A percentile compares a stretch with the other conserved stretches of the same genome.
phyloP scores from a whole-genome alignment of 2,888 invertebrate species.

The Pegoplata infirma region DNA sequence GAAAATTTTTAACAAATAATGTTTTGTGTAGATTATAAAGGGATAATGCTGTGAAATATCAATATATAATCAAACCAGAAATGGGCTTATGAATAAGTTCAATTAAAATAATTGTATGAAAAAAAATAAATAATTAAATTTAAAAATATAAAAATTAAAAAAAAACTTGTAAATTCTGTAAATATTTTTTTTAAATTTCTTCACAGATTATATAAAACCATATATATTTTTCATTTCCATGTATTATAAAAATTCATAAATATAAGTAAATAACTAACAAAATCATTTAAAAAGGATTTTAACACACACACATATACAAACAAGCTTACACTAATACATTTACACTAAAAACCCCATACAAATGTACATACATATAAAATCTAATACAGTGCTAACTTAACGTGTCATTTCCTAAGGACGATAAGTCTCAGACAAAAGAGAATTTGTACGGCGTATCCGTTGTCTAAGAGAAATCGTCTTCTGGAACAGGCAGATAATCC shows the following conservation, averaged over 20 bases:
- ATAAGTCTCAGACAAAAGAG: too few species aligned
- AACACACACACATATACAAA: neutral
- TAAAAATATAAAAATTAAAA: neutral
- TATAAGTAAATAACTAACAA: conserved; percentile 43
- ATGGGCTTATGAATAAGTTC: too few species aligned
- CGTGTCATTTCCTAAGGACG: neutral
- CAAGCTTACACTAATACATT: conserved; percentile 44
- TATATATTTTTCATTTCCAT: neutral
- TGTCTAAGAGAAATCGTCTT: too few species aligned
- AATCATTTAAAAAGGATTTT: conserved; percentile 50
- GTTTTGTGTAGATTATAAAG: too few species aligned
- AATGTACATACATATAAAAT: conserved; percentile 23
- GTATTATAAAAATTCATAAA: conserved; percentile 1
- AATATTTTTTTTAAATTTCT: neutral
- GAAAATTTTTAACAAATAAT: too few species aligned
- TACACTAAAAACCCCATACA: conserved; percentile 12
- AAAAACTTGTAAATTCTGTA: neutral
- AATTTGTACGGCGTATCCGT: too few species aligned
- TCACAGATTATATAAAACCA: neutral
- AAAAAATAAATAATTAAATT: too few species aligned
- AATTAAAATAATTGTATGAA: too few species aligned
- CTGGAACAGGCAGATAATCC: too few species aligned
- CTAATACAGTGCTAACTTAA: conserved; percentile 33
- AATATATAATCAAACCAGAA: too few species aligned
- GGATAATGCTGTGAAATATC: too few species aligned